Evolutionary conservation across 2,113 vertebrate species (phyloP).

Genomic region (Petaurus breviceps): DNA sequence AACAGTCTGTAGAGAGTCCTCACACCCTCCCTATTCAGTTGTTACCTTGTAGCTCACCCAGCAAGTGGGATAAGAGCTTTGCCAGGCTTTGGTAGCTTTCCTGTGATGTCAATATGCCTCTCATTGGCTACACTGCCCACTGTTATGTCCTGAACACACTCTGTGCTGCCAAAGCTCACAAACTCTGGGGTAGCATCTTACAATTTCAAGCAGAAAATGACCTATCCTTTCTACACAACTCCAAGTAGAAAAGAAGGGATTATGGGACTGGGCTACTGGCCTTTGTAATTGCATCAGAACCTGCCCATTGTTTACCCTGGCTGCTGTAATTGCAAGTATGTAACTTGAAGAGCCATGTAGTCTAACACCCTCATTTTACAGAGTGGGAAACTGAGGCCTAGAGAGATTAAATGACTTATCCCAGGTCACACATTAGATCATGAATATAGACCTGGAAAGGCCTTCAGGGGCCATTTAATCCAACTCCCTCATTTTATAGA

Average conservation of each 20-base stretch:
- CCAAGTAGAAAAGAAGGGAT: slow-evolving; percentile 7
- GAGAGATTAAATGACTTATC: not conserved
- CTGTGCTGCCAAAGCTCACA: slow-evolving; percentile 21
- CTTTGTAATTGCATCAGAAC: slow-evolving; percentile 2
- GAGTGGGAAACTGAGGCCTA: not conserved
- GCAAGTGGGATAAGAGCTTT: slow-evolving; percentile 15
- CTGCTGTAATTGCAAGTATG: slow-evolving; percentile 13
- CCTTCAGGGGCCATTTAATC: too few species aligned
- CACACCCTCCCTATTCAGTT: not conserved
- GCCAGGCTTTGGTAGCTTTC: slow-evolving; percentile 19
- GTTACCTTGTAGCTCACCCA: slow-evolving; percentile 20
- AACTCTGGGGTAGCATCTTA: not conserved
- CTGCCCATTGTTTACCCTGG: not conserved
- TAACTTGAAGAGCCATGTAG: not conserved
- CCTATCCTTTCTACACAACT: not conserved
- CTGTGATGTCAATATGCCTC: slow-evolving; percentile 18
- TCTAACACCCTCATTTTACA: not conserved
- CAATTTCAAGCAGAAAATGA: slow-evolving; percentile 26
- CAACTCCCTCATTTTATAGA: too few species aligned
- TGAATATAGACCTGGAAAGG: too few species aligned
- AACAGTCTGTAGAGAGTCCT: not conserved
- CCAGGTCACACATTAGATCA: not conserved
- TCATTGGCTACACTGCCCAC: slow-evolving; percentile 4
- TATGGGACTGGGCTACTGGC: not conserved
- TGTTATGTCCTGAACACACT: not conserved